Base-by-base conservation (phyloP, 2,888 invertebrate species). In the Germaria angustata region DNA sequence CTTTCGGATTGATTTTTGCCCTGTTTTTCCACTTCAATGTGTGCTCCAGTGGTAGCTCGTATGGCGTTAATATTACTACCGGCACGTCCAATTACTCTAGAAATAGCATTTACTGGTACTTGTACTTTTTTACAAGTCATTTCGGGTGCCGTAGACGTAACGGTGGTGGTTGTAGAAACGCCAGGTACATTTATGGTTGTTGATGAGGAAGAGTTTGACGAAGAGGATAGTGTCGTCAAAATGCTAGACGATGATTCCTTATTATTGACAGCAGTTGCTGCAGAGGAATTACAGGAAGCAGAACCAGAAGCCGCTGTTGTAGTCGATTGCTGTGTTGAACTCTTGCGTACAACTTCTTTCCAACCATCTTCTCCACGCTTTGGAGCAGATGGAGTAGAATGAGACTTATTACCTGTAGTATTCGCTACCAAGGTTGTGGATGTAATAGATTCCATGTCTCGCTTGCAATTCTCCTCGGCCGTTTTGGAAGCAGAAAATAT, bases 21-120 rank as follows among this genome's bases (percentile, higher is more conserved):
- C 92, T 98, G 98, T 91, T 99, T 99, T 91, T 99, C 99, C 28
- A 99, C 98, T 92, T 99, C 98, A 89, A 99, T 99, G 90, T 98
- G 97, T 5, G 99, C 99, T 80, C 98, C 98, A 34, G 99, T 99
- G 68, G 97, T 96, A 76, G 97, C 97, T 79, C 99, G 94, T 89
- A 99, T 99, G 11, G 99, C 98, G 92, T 99, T 99, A 88, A 99
- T 99, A 92, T 99, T 99, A 92, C 96, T 96, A 61, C 99, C 99
- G 34, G 97, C 98, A 87, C 99, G 95, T 0, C 99, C 99, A 88
- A 99, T 99, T 66, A 99, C 98, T 72, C 99, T 94, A 80, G 98
- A 98, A 83, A 99, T 99, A 55, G 98, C 98, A 90, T 96, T 96
- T 24, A 97, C 95, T 69, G 98, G 97, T 80, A 99, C 98, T 15